Conservation (phyloP, 1,140 invertebrate genomes). For the Diorhabda elongata region DNA sequence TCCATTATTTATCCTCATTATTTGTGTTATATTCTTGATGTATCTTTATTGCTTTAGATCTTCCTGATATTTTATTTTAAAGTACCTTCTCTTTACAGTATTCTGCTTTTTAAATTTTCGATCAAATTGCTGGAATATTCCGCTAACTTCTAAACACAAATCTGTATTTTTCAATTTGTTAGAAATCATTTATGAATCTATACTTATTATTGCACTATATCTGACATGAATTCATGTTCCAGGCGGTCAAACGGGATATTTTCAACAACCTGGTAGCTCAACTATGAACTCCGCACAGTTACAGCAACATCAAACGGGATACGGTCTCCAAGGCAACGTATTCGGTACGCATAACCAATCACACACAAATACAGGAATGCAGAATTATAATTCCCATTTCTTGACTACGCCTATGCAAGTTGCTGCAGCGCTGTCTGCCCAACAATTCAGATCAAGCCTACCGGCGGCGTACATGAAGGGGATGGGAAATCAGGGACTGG, state of each 20-base stretch:
- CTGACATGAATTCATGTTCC: neutral
- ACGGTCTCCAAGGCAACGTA: slow-evolving; percentile 43
- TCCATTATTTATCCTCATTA: too few species aligned
- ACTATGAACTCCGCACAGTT: slow-evolving; percentile 39
- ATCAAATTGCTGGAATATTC: too few species aligned
- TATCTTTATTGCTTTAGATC: too few species aligned
- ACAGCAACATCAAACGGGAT: slow-evolving; percentile 43
- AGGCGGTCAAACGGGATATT: slow-evolving; percentile 45
- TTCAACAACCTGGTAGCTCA: slow-evolving; percentile 44
- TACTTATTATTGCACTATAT: neutral
- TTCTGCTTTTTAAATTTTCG: too few species aligned
- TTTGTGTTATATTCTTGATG: too few species aligned
- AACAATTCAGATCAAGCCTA: slow-evolving; percentile 32
- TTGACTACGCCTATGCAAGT: slow-evolving; percentile 36
- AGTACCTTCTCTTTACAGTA: too few species aligned
- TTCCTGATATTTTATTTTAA: too few species aligned
- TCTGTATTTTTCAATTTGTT: neutral
- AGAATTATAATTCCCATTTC: slow-evolving; percentile 36
- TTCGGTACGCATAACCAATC: slow-evolving; percentile 44
- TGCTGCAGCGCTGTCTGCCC: slow-evolving; percentile 35
- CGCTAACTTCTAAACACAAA: too few species aligned
- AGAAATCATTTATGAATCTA: neutral
- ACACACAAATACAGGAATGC: slow-evolving; percentile 40
- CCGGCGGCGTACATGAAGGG: slow-evolving; percentile 40
- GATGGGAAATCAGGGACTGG: slow-evolving; percentile 31